Conservation (phyloP, 2,113 vertebrate genomes). For the Halcyon malimbica region DNA sequence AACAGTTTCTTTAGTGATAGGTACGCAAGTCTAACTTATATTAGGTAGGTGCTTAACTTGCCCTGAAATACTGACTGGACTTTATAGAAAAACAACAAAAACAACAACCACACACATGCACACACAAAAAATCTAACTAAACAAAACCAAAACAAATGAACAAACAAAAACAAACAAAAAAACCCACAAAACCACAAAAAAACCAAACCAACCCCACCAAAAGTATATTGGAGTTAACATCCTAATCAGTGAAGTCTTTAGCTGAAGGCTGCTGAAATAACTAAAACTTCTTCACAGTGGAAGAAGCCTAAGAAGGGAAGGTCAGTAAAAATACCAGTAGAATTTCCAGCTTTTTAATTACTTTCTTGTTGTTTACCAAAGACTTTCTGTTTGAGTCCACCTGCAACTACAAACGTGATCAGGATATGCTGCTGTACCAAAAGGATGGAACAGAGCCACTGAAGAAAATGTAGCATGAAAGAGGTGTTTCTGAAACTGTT, state of each 20-base stretch:
- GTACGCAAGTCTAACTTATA: not conserved
- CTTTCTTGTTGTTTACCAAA: not conserved
- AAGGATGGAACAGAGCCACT: not conserved
- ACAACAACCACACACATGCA: no score
- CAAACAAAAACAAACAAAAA: no score
- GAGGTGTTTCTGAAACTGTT: not conserved
- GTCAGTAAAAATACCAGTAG: not conserved
- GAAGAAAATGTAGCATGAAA: not conserved
- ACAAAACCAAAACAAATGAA: no score
- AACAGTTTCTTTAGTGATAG: not conserved
- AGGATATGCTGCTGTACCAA: not conserved
- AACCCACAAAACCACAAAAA: no score
- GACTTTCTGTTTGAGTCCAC: not conserved
- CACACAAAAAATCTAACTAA: no score
- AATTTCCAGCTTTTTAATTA: not conserved
- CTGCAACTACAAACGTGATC: not conserved
- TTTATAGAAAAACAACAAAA: not conserved
- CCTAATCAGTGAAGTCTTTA: not conserved
- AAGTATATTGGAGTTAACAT: not conserved
- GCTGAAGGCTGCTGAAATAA: not conserved
- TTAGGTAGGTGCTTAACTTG: not conserved
- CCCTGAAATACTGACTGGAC: not conserved
- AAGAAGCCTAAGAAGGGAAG: not conserved
- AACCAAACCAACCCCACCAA: not conserved
- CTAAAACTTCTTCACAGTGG: not conserved